A percentile compares a stretch with the other conserved stretches of the same genome.
phyloP scores from a whole-genome alignment of 2,113 vertebrate species.

The Prunella himalayana region DNA sequence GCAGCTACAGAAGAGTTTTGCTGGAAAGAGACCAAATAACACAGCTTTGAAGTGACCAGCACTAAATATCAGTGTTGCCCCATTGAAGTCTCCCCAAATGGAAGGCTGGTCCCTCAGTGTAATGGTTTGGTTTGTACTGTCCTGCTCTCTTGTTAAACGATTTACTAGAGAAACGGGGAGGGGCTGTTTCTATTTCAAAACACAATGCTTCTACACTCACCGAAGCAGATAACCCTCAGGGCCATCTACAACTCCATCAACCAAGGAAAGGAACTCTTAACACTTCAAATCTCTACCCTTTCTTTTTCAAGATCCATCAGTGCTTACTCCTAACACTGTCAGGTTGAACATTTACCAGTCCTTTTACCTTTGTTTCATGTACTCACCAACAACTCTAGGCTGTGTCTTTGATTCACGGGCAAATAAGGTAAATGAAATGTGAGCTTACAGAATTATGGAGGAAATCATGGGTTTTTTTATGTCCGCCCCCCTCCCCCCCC shows the following conservation, averaged over 20 bases:
- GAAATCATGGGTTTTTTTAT: background rate
- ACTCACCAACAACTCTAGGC: background rate
- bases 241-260: background rate
- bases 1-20: background rate
- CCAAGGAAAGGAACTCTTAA: background rate
- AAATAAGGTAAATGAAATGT: background rate
- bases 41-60: background rate
- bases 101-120: background rate
- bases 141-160: background rate
- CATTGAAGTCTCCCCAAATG: background rate
- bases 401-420: background rate
- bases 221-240: background rate
- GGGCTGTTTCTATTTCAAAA: background rate
- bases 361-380: background rate
- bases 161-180: background rate
- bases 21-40: background rate
- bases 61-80: background rate
- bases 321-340: background rate
- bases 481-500: accelerated
- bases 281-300: background rate
- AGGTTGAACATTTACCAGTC: background rate
- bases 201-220: background rate
- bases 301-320: background rate
- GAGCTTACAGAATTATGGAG: background rate
- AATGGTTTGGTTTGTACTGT: background rate